Evolutionary conservation across 2,888 invertebrate species (phyloP).

Genomic region (Galerucella calmariensis): DNA sequence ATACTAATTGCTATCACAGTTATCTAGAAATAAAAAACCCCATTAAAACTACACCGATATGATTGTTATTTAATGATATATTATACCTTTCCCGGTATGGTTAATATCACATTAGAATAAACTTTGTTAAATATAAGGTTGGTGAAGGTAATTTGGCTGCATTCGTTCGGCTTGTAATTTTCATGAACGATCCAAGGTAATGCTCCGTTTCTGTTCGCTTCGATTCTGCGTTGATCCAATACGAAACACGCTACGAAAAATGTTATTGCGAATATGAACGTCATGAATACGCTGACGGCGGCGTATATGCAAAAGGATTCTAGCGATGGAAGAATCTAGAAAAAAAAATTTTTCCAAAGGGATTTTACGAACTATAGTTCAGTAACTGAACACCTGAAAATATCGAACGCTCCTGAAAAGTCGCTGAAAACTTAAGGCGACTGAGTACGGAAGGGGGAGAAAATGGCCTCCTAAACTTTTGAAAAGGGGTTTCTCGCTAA

Average conservation of each 20-base stretch:
- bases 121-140: slow-evolving; percentile 70
- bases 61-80: not conserved
- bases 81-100: slow-evolving; percentile 72
- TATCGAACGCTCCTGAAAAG: no score
- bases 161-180: slow-evolving; percentile 66
- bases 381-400: no score
- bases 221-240: slow-evolving; percentile 75
- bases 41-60: slow-evolving; percentile 3
- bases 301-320: slow-evolving; percentile 87
- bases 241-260: slow-evolving; percentile 84
- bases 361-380: no score
- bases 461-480: no score
- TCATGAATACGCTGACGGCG: slow-evolving; percentile 79
- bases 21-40: slow-evolving; percentile 60
- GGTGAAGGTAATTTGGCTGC: slow-evolving; percentile 69
- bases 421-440: no score
- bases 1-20: slow-evolving; percentile 72
- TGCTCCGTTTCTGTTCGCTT: slow-evolving; percentile 73
- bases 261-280: slow-evolving; percentile 81
- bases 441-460: no score
- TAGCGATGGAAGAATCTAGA: slow-evolving; percentile 80
- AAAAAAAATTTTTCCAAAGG: slow-evolving; percentile 29
- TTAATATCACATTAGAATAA: slow-evolving; percentile 75
- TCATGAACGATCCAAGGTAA: slow-evolving; percentile 74
- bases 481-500: no score